phyloP scores from a whole-genome alignment of 2,888 invertebrate genomes.

The Polyploca ridens region DNA sequence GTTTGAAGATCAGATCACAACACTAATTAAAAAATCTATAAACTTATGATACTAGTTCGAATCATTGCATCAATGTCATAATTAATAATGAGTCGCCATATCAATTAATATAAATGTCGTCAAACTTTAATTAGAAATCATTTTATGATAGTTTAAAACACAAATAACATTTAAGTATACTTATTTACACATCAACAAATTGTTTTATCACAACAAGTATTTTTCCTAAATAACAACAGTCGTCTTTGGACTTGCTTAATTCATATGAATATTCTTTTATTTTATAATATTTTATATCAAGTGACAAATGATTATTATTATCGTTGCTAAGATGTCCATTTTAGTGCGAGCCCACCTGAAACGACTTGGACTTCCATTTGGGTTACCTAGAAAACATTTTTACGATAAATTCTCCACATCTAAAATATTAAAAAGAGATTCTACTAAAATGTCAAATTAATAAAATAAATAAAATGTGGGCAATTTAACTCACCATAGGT shows the following conservation, averaged over 20 bases:
- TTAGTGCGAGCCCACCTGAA: conserved; percentile 72
- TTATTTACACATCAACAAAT: conserved; percentile 73
- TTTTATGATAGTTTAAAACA: conserved; percentile 59
- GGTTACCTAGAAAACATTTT: conserved; percentile 83
- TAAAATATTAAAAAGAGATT: conserved; percentile 27
- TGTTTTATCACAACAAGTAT: conserved; percentile 77
- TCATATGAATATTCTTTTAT: conserved; percentile 40
- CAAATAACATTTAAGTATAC: conserved; percentile 50
- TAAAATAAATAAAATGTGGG: conserved; percentile 44
- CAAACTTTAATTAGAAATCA: conserved; percentile 40
- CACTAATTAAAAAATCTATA: background rate
- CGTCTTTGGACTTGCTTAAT: conserved; percentile 70
- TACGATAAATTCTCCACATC: conserved; percentile 64
- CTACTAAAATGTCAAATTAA: conserved; percentile 34
- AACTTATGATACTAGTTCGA: background rate
- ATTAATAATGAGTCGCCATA: background rate
- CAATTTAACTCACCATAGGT: conserved; percentile 70
- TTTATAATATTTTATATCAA: conserved; percentile 47
- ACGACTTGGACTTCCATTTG: conserved; percentile 80
- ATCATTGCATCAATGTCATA: background rate
- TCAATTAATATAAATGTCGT: background rate
- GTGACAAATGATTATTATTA: conserved; percentile 54
- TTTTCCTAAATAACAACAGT: conserved; percentile 76
- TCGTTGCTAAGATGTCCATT: conserved; percentile 68
- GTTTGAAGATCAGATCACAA: conserved; percentile 10